Conservation (phyloP, 2,113 vertebrate species). For the Octodon degus region DNA sequence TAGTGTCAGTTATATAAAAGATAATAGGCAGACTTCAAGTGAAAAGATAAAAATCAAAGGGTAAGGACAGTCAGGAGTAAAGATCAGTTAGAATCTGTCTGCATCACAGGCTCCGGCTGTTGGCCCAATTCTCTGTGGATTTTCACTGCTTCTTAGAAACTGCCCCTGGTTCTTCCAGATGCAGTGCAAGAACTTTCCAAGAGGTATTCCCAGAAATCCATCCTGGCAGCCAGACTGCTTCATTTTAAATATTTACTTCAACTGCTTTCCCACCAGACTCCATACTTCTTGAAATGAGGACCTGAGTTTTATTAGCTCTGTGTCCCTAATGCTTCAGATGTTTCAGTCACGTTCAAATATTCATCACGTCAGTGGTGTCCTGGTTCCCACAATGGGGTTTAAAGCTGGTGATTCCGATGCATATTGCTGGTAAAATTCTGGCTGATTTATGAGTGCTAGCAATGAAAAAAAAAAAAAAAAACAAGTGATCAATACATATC, state of each 20-base stretch:
- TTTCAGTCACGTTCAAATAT: not conserved
- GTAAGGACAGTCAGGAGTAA: not conserved
- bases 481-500: not conserved
- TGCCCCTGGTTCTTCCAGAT: not conserved
- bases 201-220: not conserved
- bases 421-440: not conserved
- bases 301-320: not conserved
- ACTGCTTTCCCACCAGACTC: not conserved
- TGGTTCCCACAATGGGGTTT: not conserved
- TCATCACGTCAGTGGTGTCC: not conserved
- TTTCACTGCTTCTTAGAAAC: not conserved
- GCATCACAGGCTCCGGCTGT: not conserved
- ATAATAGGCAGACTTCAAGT: not conserved
- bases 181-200: not conserved
- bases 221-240: not conserved
- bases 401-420: not conserved
- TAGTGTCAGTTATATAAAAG: conserved; percentile 16
- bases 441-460: not conserved
- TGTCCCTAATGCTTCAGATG: not conserved
- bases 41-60: not conserved
- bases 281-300: not conserved
- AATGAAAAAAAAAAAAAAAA: not conserved
- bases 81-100: not conserved
- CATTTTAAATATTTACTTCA: conserved; percentile 18
- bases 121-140: not conserved